These are phyloP conservation scores for Drosophila imparisetae DNA, from an alignment of 2,888 invertebrate species.

Conservation along the genomic window DNA sequence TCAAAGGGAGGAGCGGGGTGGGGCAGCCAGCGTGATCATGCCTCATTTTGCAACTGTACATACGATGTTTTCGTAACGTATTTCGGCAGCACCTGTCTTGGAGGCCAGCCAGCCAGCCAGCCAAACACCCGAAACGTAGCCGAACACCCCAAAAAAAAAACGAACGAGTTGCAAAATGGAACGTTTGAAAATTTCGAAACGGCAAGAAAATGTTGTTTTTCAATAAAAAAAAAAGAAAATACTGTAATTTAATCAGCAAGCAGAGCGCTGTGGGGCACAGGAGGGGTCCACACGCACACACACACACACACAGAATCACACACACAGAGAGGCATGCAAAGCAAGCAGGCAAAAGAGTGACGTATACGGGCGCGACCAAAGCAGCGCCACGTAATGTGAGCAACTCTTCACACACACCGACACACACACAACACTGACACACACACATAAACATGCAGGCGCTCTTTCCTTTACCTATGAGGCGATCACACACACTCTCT, in stretches of 20 bases:
- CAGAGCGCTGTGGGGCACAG: slow-evolving; percentile 32
- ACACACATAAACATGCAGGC: background rate
- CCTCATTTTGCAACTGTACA: slow-evolving; percentile 68
- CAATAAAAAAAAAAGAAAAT: slow-evolving; percentile 22
- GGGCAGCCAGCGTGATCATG: slow-evolving; percentile 7
- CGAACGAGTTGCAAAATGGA: slow-evolving; percentile 30
- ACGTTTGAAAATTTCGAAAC: slow-evolving; percentile 38
- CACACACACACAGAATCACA: slow-evolving; percentile 7
- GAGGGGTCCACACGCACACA: slow-evolving; percentile 15
- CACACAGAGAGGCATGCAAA: slow-evolving; percentile 2
- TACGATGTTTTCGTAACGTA: slow-evolving; percentile 67
- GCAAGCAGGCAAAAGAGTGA: slow-evolving; percentile 38
- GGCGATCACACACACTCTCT: slow-evolving; percentile 32
- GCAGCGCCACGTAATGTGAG: slow-evolving; percentile 59
- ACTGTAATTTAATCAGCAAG: slow-evolving; percentile 75
- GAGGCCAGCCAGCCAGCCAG: slow-evolving; percentile 42
- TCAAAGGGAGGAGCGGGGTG: background rate
- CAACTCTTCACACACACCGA: slow-evolving; percentile 21
- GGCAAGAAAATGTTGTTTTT: slow-evolving; percentile 39
- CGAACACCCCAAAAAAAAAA: slow-evolving; percentile 4
- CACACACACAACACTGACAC: background rate
- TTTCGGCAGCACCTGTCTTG: slow-evolving; percentile 82
- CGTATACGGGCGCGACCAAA: slow-evolving; percentile 63
- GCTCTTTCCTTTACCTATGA: slow-evolving; percentile 49
- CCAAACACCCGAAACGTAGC: slow-evolving; percentile 11